Conservation (phyloP, 37 sponge, comb jelly and placozoan species). For the Spongilla lacustris region DNA sequence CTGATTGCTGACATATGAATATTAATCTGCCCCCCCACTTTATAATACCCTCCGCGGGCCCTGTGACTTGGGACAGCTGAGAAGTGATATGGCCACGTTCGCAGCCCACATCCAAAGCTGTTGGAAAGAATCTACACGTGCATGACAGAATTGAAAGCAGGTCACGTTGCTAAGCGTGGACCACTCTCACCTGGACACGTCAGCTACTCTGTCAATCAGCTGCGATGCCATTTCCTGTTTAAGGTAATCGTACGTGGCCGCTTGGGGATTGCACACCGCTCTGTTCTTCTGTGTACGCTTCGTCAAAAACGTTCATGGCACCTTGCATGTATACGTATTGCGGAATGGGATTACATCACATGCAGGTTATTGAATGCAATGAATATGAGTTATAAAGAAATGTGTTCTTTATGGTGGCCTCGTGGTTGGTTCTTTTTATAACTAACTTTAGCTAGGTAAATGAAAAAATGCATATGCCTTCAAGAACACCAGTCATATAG, state of each 20-base stretch:
- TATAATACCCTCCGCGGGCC: no score
- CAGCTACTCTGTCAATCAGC: conserved; percentile 70
- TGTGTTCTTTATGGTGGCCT: no score
- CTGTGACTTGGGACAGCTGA: conserved; percentile 18
- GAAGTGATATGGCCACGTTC: conserved; percentile 86
- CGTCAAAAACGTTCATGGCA: conserved; percentile 80
- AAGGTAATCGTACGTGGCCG: conserved; percentile 68
- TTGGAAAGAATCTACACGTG: conserved; percentile 51
- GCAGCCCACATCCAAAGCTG: conserved; percentile 86
- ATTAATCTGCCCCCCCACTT: no score
- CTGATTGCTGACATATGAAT: no score
- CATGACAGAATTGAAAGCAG: neutral
- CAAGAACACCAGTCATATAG: no score
- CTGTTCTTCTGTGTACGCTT: conserved; percentile 85
- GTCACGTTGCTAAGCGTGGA: neutral
- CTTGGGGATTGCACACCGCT: conserved; percentile 43
- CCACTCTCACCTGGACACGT: conserved; percentile 57
- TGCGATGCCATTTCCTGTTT: conserved; percentile 71
- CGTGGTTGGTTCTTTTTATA: no score
- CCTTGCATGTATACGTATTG: neutral
- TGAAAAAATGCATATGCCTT: no score
- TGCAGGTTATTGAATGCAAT: no score
- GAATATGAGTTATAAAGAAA: no score
- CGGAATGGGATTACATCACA: no score
- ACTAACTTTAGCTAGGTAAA: no score